Evolutionary conservation across 2,888 invertebrate genomes (phyloP), one percentile per base, ranked within the genome.

Genomic region (Metalampra italica): DNA sequence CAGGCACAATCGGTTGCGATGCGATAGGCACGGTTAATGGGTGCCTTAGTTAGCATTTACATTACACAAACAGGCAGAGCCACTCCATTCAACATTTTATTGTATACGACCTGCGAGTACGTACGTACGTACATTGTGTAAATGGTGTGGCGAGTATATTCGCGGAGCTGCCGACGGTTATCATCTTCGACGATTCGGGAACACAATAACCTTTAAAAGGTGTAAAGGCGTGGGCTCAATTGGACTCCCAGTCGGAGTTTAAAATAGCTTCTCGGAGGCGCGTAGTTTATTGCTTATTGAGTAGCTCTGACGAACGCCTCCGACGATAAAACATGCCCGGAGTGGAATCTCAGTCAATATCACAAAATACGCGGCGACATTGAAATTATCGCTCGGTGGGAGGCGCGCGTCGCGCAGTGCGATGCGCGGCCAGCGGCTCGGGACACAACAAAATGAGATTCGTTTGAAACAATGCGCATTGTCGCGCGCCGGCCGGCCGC

Each of bases 271-370:
- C 82, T 83, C 76, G 81, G 80, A 83, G 83, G 78, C 79, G 87
- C 81, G 84, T 85, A 82, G 85, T 89, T 88, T 89, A 89, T 87
- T 82, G 88, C 88, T 87, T 87, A 88, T 88, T 88, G 88, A 87
- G 85, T 76, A 78, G 82, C 78, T 73, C 83, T 82, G 86, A 84
- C 82, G 84, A 82, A 80, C 82, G 82, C 78, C 78, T 76, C 74
- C 66, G 81, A 79, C 78, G 76, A 82, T 82, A 83, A 83, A 85
- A 82, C 81, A 80, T 78, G 75, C 74, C 68, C 71, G 69, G 75
- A 76, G 78, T 72, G 83, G 83, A 87, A 84, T 86, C 87, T 82
- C 85, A 82, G 78, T 82, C 85, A 83, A 85, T 85, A 86, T 88
- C 85, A 77, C 77, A 79, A 81, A 81, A 82, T 79, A 81, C 75